A percentile compares a stretch with the other conserved stretches of the same genome.
Conservation (phyloP, 2,113 vertebrate species). For the Drymodes brunneopygia region DNA sequence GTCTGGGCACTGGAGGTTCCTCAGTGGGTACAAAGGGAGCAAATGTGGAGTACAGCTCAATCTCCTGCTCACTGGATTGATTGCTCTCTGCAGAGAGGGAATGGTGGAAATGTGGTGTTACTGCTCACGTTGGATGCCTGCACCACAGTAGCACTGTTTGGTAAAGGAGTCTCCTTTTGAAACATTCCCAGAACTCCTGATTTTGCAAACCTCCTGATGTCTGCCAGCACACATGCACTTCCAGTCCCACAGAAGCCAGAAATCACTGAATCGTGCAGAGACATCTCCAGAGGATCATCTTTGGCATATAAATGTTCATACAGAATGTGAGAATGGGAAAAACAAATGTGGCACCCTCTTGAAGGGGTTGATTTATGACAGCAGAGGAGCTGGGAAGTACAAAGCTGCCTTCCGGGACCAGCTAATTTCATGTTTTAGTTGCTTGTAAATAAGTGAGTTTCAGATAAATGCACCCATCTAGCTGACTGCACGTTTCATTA, state of each 20-base stretch:
- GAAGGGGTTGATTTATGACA: constrained; percentile 60
- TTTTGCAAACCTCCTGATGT: constrained; percentile 36
- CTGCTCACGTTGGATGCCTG: neutral
- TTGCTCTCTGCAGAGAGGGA: neutral
- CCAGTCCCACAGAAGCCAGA: constrained; percentile 49
- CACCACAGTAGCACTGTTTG: constrained; percentile 9
- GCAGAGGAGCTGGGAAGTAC: constrained; percentile 14
- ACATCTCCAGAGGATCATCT: constrained; percentile 46
- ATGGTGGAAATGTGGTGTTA: neutral
- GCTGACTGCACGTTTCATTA: constrained; percentile 38
- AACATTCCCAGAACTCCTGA: constrained; percentile 40
- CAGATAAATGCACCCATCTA: constrained; percentile 50
- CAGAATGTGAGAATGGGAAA: constrained; percentile 60
- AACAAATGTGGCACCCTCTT: constrained; percentile 56
- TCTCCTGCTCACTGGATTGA: neutral
- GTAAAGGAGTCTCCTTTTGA: constrained; percentile 13
- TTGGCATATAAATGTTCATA: constrained; percentile 31
- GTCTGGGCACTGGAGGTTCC: neutral
- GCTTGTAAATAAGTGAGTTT: constrained; percentile 58
- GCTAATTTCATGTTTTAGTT: constrained; percentile 65
- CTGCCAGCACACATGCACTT: constrained; percentile 37
- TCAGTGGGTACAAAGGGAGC: neutral
- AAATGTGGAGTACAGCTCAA: neutral
- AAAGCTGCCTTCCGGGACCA: constrained; percentile 27
- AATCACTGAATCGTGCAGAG: constrained; percentile 43